Evolutionary conservation across 2,797 vertebrate genomes (phyloP).

Genomic region (Phalanger gymnotis): DNA sequence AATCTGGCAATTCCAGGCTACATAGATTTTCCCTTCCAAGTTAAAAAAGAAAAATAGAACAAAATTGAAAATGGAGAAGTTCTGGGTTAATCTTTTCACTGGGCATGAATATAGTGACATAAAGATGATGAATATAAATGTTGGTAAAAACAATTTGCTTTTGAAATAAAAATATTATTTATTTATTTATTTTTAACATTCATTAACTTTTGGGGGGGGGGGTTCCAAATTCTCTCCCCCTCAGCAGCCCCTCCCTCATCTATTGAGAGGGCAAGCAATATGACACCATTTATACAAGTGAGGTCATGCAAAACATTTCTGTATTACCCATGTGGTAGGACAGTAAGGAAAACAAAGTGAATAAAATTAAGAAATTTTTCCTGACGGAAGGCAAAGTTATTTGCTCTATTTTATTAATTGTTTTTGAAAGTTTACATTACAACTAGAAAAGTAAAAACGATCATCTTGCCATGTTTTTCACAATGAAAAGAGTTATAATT

Average conservation of each 20-base stretch:
- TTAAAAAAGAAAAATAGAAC: not conserved
- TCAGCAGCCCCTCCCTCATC: accelerated
- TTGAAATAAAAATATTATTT: not conserved
- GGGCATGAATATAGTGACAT: not conserved
- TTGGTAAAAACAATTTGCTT: not conserved
- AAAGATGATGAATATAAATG: not conserved
- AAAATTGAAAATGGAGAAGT: not conserved
- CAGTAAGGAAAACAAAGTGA: not conserved
- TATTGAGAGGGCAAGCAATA: not conserved
- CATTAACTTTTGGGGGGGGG: not conserved
- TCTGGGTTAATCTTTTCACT: not conserved
- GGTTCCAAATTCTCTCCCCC: not conserved
- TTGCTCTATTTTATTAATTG: not conserved
- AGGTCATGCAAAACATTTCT: not conserved
- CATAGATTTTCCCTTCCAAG: not conserved
- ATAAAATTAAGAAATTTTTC: not conserved
- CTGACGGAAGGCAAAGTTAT: not conserved
- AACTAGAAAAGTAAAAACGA: conserved; percentile 13
- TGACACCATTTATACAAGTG: not conserved
- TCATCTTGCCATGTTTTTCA: not conserved
- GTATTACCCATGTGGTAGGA: not conserved
- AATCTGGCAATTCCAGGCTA: not conserved
- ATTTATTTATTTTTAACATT: not conserved
- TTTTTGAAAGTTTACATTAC: conserved; percentile 22
- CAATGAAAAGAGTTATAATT: conserved; percentile 44